Conservation (phyloP, 2,113 vertebrate species). For the Rhizomys pruinosus region DNA sequence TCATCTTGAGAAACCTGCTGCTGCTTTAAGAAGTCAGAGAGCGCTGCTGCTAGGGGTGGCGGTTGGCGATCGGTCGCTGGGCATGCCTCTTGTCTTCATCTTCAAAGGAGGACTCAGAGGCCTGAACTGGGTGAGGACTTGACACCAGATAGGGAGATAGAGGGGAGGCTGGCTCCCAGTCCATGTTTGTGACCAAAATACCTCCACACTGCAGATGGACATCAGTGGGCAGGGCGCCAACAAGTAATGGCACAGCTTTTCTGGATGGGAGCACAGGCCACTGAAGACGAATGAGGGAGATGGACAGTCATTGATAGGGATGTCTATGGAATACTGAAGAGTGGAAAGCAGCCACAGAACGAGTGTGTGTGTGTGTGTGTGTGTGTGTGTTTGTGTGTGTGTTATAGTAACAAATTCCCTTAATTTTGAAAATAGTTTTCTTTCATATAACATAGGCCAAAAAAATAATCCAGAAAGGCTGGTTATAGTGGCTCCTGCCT, state of each 20-base stretch:
- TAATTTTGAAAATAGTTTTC: not conserved
- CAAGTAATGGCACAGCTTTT: not conserved
- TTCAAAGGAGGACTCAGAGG: not conserved
- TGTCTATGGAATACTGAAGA: not conserved
- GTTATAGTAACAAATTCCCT: not conserved
- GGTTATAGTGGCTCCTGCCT: too few species aligned
- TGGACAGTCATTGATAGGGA: not conserved
- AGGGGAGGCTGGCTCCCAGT: not conserved
- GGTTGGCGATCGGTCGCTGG: too few species aligned
- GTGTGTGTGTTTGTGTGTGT: not conserved
- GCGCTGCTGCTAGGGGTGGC: not conserved
- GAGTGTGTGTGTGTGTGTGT: not conserved
- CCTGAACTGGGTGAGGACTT: rapidly evolving
- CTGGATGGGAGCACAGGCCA: not conserved
- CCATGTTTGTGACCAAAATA: not conserved
- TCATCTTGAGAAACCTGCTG: not conserved
- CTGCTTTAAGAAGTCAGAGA: not conserved
- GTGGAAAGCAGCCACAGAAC: not conserved
- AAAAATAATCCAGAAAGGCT: not conserved
- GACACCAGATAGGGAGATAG: rapidly evolving
- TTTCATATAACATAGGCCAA: not conserved
- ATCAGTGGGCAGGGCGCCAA: not conserved
- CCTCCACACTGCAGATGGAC: not conserved
- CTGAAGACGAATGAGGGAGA: constrained; percentile 3
- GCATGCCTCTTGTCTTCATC: not conserved